phyloP scores from a whole-genome alignment of 2,888 invertebrate genomes.

The Andrena chrysosceles region DNA sequence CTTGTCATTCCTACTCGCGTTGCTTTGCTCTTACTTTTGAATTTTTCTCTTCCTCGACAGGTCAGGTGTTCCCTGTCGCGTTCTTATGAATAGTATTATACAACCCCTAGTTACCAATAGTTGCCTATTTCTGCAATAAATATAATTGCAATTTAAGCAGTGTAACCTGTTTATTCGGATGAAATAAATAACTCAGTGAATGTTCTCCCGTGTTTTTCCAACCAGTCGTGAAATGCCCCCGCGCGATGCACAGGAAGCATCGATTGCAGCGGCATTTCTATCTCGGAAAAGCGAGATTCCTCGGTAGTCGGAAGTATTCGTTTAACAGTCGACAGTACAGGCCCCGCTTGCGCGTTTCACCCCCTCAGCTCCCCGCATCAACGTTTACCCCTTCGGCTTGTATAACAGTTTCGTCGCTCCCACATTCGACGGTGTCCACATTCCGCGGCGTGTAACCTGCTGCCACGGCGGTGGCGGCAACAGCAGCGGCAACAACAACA shows the following conservation, averaged over 20 bases:
- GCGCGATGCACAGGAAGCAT: constrained; percentile 25
- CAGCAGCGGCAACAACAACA: constrained; percentile 15
- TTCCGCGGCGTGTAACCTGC: constrained; percentile 25
- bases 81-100: too few relatives aligned
- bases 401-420: constrained; percentile 9
- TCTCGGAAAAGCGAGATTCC: constrained; percentile 25
- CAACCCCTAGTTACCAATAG: too few relatives aligned
- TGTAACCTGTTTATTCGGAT: too few relatives aligned
- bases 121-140: too few relatives aligned
- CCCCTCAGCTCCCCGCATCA: constrained; percentile 1
- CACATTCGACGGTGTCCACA: constrained; percentile 26
- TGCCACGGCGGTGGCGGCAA: not conserved
- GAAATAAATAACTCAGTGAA: not conserved
- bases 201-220: not conserved
- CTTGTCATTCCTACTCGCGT: not conserved
- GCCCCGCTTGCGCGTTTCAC: not conserved
- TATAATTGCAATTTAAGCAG: too few relatives aligned
- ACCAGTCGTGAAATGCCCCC: not conserved
- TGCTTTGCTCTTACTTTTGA: too few relatives aligned
- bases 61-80: too few relatives aligned
- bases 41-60: not conserved
- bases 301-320: constrained; percentile 34
- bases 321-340: constrained; percentile 11
- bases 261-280: constrained; percentile 39
- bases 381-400: constrained; percentile 2